A percentile compares a stretch with the other conserved stretches of the same genome.
Conservation (phyloP, 2,888 invertebrate genomes). For the Flabesymbios commensalis region DNA sequence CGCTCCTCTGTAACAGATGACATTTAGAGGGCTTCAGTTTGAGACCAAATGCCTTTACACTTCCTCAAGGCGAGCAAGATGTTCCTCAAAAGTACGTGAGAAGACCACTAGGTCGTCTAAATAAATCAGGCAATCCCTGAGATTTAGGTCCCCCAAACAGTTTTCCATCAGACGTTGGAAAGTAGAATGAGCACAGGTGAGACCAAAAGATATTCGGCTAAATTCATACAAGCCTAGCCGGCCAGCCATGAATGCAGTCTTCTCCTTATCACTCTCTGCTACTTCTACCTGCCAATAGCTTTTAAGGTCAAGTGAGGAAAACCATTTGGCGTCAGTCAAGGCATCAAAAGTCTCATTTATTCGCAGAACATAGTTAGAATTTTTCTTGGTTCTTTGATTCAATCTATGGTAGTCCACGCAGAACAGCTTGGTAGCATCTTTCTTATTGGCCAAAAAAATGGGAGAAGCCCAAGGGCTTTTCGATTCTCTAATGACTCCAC, state of each 20-base stretch:
- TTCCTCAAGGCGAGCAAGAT: constrained; percentile 20
- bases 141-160: background rate
- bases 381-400: too few relatives aligned
- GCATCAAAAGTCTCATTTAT: too few relatives aligned
- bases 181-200: background rate
- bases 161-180: background rate
- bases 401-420: too few relatives aligned
- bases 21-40: constrained; percentile 22
- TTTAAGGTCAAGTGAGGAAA: background rate
- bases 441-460: too few relatives aligned
- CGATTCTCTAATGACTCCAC: too few relatives aligned
- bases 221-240: background rate
- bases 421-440: too few relatives aligned
- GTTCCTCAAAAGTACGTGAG: constrained; percentile 10
- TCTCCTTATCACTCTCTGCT: background rate
- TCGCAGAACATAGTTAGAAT: too few relatives aligned
- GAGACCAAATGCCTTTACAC: constrained; percentile 21
- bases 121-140: background rate
- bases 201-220: background rate
- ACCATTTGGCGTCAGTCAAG: too few relatives aligned
- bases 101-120: constrained; percentile 2
- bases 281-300: background rate
- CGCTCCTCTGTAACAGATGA: constrained; percentile 17
- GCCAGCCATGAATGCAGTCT: background rate
- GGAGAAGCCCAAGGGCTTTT: too few relatives aligned